These are phyloP conservation scores for Drosophila bocki DNA, from an alignment of 1,140 invertebrate genomes.

Conservation along the genomic window DNA sequence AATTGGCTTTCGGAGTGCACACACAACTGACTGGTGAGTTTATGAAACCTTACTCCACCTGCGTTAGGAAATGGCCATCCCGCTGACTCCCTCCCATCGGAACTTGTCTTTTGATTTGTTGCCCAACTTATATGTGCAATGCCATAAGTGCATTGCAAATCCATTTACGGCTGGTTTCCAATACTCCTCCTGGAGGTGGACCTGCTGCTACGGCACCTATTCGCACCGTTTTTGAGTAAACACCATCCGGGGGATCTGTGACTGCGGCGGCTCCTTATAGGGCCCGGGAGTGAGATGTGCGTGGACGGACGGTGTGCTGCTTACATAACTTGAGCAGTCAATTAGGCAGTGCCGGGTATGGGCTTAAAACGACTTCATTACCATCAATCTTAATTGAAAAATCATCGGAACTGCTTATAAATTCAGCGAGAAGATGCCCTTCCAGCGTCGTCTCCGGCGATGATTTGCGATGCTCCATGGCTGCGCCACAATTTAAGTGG, in stretches of 20 bases:
- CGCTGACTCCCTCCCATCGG: not conserved
- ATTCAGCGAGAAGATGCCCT: constrained; percentile 60
- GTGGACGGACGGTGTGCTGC: constrained; percentile 7
- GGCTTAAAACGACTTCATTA: constrained; percentile 72
- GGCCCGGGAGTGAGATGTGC: constrained; percentile 6
- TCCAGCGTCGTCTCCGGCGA: constrained; percentile 16
- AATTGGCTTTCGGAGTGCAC: constrained; percentile 44
- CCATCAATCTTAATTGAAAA: constrained; percentile 82
- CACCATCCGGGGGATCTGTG: constrained; percentile 7
- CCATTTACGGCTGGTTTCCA: constrained; percentile 21
- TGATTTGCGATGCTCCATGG: constrained; percentile 62
- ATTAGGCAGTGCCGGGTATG: constrained; percentile 52
- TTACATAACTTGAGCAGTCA: constrained; percentile 57
- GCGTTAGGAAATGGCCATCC: not conserved
- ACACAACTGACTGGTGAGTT: constrained; percentile 52
- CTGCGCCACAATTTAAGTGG: constrained; percentile 75
- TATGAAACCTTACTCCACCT: not conserved
- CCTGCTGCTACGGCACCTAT: constrained; percentile 27
- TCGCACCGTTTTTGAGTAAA: constrained; percentile 47
- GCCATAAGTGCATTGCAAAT: not conserved
- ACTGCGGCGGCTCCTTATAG: constrained; percentile 44
- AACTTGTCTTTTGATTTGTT: constrained; percentile 7
- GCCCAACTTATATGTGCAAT: not conserved
- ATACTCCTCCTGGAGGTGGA: constrained; percentile 6
- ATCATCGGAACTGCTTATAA: constrained; percentile 63